Conservation (phyloP, 2,113 vertebrate genomes). For the Oreocharis arfaki region DNA sequence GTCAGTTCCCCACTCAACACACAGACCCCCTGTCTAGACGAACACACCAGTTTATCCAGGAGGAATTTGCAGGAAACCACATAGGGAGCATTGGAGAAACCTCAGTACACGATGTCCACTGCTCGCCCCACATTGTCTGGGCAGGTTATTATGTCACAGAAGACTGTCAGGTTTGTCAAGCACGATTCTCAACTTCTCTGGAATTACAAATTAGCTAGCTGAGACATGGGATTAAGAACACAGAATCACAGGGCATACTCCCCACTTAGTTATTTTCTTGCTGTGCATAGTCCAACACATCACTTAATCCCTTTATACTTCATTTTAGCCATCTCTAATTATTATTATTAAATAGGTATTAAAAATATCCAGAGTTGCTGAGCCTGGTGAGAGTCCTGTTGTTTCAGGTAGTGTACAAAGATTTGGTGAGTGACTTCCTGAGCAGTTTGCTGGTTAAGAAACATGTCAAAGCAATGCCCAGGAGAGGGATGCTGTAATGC, state of each 20-base stretch:
- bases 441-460: neutral
- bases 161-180: neutral
- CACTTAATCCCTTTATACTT: constrained; percentile 15
- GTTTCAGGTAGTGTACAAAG: neutral
- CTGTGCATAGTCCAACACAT: neutral
- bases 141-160: neutral
- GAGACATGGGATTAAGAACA: neutral
- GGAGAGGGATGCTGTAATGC: neutral
- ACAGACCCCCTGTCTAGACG: too few relatives aligned
- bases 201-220: neutral
- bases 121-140: fast-evolving
- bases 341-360: constrained; percentile 25
- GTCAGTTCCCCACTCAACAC: too few relatives aligned
- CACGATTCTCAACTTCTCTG: neutral
- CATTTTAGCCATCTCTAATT: neutral
- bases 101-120: too few relatives aligned
- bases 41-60: neutral
- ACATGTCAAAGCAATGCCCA: neutral
- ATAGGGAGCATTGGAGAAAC: neutral
- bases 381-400: neutral
- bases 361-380: neutral
- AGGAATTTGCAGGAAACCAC: neutral
- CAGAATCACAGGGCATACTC: neutral
- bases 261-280: neutral
- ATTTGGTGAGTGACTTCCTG: neutral